Conservation (phyloP, 92 coral and sea anemone genomes). For the Epizoanthus stellaris region DNA sequence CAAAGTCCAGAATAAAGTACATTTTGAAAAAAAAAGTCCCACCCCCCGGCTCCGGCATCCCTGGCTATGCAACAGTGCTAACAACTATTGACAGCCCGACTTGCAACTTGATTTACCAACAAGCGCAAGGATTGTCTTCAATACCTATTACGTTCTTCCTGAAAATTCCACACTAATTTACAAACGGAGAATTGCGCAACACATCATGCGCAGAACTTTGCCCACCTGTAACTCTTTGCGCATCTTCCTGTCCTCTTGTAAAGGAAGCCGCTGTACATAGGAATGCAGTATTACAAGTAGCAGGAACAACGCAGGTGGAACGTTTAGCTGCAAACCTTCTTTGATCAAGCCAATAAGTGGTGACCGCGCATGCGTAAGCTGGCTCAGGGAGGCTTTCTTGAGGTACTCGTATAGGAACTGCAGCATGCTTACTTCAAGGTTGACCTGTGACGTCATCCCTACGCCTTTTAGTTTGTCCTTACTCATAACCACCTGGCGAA, state of each 20-base stretch:
- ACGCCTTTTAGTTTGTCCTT: constrained; percentile 70
- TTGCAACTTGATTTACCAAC: no score
- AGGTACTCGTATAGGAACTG: constrained; percentile 94
- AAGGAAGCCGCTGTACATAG: constrained; percentile 85
- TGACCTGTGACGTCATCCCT: constrained; percentile 77
- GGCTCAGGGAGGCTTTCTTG: constrained; percentile 77
- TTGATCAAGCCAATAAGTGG: constrained; percentile 85
- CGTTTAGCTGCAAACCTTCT: constrained; percentile 92
- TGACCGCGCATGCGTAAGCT: constrained; percentile 75
- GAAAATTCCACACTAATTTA: not conserved
- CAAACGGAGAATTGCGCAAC: not conserved
- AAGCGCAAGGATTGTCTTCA: not conserved
- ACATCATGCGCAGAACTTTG: not conserved
- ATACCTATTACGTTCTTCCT: not conserved
- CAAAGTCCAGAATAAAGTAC: no score
- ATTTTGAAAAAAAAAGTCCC: no score
- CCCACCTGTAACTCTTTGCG: constrained; percentile 96
- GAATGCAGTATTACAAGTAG: constrained; percentile 87
- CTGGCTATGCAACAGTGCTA: no score
- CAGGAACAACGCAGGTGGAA: constrained; percentile 93
- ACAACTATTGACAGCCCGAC: no score
- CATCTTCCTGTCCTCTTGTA: constrained; percentile 92
- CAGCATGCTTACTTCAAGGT: constrained; percentile 89
- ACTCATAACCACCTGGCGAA: constrained; percentile 86
- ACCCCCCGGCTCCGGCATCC: no score